Percentiles rank a stretch among this genome's conserved stretches.
phyloP scores from a whole-genome alignment of 2,113 vertebrate species.

The Baryphthengus martii region DNA sequence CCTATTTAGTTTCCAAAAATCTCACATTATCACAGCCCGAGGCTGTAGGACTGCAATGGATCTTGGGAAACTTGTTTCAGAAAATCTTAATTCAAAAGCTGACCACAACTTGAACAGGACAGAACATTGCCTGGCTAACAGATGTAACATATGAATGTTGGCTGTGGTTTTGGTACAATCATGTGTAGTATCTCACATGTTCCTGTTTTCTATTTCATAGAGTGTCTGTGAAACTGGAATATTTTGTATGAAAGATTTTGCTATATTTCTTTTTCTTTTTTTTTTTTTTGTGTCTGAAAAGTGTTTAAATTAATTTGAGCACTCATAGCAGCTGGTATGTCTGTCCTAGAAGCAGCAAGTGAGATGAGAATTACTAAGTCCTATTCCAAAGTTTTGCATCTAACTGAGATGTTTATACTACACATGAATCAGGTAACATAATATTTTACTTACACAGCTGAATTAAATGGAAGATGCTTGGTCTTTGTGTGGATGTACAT shows the following conservation, averaged over 20 bases:
- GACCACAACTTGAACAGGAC: neutral
- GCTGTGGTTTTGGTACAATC: slow-evolving; percentile 26
- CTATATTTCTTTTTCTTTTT: neutral
- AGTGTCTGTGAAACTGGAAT: neutral
- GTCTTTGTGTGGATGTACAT: neutral
- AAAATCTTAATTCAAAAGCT: neutral
- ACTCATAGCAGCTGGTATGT: neutral
- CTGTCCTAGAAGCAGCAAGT: neutral
- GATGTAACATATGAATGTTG: neutral
- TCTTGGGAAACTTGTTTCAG: neutral
- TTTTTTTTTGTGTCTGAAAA: neutral
- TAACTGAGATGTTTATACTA: neutral
- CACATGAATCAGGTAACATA: neutral
- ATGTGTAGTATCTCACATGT: slow-evolving; percentile 2
- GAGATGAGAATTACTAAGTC: neutral
- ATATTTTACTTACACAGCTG: neutral
- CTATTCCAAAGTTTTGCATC: neutral
- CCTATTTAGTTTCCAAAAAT: neutral
- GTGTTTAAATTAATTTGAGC: neutral
- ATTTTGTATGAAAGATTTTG: neutral
- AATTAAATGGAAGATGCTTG: neutral
- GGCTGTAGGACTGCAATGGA: neutral
- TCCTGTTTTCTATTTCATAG: slow-evolving; percentile 21
- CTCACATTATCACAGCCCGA: neutral
- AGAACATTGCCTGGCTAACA: neutral